Evolutionary conservation across 2,797 vertebrate genomes (phyloP), one percentile per base, ranked within the genome.

Genomic region (Semaprochilodus insignis): DNA sequence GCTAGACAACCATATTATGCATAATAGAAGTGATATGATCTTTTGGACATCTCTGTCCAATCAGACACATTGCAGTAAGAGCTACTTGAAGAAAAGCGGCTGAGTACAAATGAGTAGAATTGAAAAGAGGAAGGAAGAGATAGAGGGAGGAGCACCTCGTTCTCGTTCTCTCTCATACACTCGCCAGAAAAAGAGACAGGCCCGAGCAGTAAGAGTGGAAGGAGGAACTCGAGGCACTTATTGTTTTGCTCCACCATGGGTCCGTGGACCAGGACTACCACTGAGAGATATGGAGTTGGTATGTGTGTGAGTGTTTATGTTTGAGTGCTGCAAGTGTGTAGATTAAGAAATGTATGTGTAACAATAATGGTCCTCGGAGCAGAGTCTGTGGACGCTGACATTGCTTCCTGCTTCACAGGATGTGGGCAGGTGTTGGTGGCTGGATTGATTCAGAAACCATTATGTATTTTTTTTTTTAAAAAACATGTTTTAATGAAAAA

Each of bases 271-370:
- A 92, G 81, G 82, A 90, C 92, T 62, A 84, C 59, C 10, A 78
- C 78, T 36, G 90, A 93, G 89, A 90, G 90, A 79, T 94, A 90
- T 78, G 94, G 94, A 85, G 90, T 95, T 6, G 94, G 95, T 95
- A 90, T 91, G 93, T 93, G 77, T 34, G 5, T 44, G 11, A n/a
- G 62, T 48, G 48, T 54, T n/a, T 40, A n/a, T 70, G 51, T 73
- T 72, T 74, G n/a, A 77, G 31, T 23, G 31, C 14, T 84, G 62
- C 36, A 15, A 27, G 5, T 21, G 13, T 67, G 13, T 55, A 71
- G 40, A 62, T 70, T 80, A n/a, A 63, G n/a, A 21, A 74, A 44
- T 80, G 2, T 78, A n/a, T 72, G 11, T 76, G 44, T 60, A 63
- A 44, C 14, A 3, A 51, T n/a, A 2, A 60, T 60, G 48, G 67